Percentiles rank a stretch among this genome's conserved stretches.
Evolutionary conservation across 2,888 invertebrate genomes (phyloP).

Genomic region (Protodeltote pygarga): DNA sequence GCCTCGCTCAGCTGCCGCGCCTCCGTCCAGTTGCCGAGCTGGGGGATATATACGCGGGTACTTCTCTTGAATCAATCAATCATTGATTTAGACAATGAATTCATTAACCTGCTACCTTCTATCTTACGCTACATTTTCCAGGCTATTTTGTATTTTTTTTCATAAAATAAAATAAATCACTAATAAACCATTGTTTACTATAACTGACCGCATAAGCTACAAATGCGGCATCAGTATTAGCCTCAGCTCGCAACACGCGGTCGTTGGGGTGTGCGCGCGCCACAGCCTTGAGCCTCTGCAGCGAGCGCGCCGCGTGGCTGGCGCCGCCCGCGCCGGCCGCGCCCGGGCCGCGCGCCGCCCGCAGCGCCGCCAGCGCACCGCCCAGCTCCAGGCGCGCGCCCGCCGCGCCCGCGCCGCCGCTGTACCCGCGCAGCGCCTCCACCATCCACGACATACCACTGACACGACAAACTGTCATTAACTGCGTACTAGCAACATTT

Average conservation of each 20-base stretch:
- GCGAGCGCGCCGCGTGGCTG: slow-evolving; percentile 59
- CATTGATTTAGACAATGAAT: too few species aligned
- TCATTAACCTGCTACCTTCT: too few species aligned
- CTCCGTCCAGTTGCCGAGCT: slow-evolving; percentile 78
- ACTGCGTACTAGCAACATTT: too few species aligned
- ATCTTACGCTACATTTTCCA: too few species aligned
- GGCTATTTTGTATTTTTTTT: too few species aligned
- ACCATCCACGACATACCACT: slow-evolving; percentile 93
- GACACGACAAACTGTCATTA: too few species aligned
- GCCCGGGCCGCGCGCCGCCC: slow-evolving; percentile 88
- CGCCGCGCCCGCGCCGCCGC: slow-evolving; percentile 93
- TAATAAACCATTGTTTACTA: not conserved
- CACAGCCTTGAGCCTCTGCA: slow-evolving; percentile 76
- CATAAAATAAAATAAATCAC: too few species aligned
- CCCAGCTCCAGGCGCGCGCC: slow-evolving; percentile 93
- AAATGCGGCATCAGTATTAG: slow-evolving; percentile 81
- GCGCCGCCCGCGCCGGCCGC: slow-evolving; percentile 83
- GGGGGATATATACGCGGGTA: not conserved
- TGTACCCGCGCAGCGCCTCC: slow-evolving; percentile 96
- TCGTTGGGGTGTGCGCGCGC: slow-evolving; percentile 78
- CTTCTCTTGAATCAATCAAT: too few species aligned
- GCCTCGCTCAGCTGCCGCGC: slow-evolving; percentile 71
- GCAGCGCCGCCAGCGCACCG: slow-evolving; percentile 93
- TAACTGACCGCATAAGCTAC: slow-evolving; percentile 75
- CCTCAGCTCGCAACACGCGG: slow-evolving; percentile 76